Evolutionary conservation across 1,140 invertebrate species (phyloP).

Genomic region (Palaemon carinicauda): DNA sequence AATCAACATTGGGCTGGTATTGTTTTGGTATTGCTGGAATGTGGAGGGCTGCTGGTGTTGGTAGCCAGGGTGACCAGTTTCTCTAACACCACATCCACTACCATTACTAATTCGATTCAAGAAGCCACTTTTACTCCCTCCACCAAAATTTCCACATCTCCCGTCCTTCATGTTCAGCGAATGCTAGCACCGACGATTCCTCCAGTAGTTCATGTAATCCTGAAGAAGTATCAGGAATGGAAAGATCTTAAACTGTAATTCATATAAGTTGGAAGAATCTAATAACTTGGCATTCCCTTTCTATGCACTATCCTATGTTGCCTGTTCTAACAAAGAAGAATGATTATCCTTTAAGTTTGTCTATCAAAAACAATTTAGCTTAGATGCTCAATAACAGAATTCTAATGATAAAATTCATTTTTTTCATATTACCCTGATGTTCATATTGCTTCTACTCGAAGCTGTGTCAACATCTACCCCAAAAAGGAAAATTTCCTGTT

Average conservation of each 20-base stretch:
- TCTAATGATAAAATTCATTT: too few relatives aligned
- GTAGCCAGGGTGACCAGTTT: not conserved
- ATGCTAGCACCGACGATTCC: conserved; percentile 54
- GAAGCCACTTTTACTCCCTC: conserved; percentile 5
- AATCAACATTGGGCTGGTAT: conserved; percentile 17
- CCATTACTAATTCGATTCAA: conserved; percentile 13
- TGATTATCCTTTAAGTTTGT: too few relatives aligned
- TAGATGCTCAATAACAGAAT: not conserved
- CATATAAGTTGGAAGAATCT: too few relatives aligned
- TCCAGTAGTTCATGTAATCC: conserved; percentile 56
- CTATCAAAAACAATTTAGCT: too few relatives aligned
- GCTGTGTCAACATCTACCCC: too few relatives aligned
- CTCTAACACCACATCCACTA: conserved; percentile 10
- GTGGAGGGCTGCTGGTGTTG: conserved; percentile 42
- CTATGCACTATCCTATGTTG: too few relatives aligned
- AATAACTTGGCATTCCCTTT: too few relatives aligned
- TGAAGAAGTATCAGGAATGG: not conserved
- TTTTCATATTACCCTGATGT: too few relatives aligned
- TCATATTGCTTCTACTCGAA: too few relatives aligned
- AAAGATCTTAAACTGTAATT: not conserved
- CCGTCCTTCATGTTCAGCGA: conserved; percentile 43
- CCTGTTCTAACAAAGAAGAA: too few relatives aligned
- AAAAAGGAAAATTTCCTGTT: too few relatives aligned
- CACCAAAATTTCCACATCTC: conserved; percentile 47
- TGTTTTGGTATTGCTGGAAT: conserved; percentile 27